Evolutionary conservation across 2,113 vertebrate species (phyloP).

Genomic region (Ictalurus punctatus): DNA sequence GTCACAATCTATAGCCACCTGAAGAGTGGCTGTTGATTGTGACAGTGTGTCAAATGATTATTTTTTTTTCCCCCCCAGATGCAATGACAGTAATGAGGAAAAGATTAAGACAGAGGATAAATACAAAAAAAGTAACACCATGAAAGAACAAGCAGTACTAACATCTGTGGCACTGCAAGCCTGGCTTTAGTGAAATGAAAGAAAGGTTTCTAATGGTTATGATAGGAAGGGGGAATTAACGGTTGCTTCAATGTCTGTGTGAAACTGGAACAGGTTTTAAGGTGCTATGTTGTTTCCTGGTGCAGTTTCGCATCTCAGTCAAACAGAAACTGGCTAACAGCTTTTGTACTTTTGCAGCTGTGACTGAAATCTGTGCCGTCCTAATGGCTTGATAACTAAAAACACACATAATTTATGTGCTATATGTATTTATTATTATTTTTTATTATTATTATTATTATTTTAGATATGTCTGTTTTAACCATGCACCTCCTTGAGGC

Average conservation of each 20-base stretch:
- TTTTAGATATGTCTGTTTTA: neutral
- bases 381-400: neutral
- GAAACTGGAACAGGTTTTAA: slow-evolving; percentile 1
- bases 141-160: neutral
- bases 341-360: neutral
- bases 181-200: neutral
- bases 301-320: neutral
- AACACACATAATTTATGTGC: neutral
- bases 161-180: neutral
- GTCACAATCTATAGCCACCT: neutral
- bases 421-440: neutral
- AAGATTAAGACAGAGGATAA: neutral
- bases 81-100: neutral
- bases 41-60: neutral
- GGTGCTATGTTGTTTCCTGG: neutral
- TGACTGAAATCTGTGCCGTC: neutral
- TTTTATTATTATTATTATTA: too few species aligned
- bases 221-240: neutral
- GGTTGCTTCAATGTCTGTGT: neutral
- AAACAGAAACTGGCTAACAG: neutral
- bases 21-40: neutral
- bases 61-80: neutral
- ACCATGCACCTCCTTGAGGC: neutral
- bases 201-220: neutral
- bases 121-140: neutral